phyloP scores from a whole-genome alignment of 2,797 vertebrate genomes.

The Nothura maculosa region DNA sequence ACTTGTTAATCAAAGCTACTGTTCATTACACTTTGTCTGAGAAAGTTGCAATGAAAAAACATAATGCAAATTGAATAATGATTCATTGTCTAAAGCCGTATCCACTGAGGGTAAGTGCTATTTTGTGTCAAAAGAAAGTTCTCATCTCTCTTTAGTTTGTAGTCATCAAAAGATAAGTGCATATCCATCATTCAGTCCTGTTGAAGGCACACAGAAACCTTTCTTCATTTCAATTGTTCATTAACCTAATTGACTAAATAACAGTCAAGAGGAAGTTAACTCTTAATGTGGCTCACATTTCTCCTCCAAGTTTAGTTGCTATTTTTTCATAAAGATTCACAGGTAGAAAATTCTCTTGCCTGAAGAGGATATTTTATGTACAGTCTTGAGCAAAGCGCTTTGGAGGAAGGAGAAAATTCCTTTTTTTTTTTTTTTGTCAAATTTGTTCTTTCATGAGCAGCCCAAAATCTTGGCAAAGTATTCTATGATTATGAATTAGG shows the following conservation, averaged over 20 bases:
- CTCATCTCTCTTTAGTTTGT: background rate
- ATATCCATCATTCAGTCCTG: background rate
- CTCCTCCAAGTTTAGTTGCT: background rate
- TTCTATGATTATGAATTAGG: background rate
- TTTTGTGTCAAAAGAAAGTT: background rate
- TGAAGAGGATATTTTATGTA: background rate
- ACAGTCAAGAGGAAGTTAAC: background rate
- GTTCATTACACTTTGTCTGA: background rate
- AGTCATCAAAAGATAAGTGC: background rate
- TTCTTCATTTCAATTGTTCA: background rate
- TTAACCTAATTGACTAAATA: background rate
- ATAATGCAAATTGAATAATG: background rate
- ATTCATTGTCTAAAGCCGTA: background rate
- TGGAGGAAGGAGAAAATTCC: background rate
- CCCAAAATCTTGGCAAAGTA: background rate
- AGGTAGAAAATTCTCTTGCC: background rate
- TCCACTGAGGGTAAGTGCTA: background rate
- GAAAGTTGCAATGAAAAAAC: background rate
- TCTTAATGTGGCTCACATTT: background rate
- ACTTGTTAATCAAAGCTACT: background rate
- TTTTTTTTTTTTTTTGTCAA: accelerated
- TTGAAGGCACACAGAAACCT: background rate
- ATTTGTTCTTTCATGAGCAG: background rate
- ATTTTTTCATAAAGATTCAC: background rate
- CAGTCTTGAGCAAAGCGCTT: background rate